These are phyloP conservation scores for Diachasmimorpha longicaudata DNA, from an alignment of 1,140 invertebrate species.

Conservation along the genomic window DNA sequence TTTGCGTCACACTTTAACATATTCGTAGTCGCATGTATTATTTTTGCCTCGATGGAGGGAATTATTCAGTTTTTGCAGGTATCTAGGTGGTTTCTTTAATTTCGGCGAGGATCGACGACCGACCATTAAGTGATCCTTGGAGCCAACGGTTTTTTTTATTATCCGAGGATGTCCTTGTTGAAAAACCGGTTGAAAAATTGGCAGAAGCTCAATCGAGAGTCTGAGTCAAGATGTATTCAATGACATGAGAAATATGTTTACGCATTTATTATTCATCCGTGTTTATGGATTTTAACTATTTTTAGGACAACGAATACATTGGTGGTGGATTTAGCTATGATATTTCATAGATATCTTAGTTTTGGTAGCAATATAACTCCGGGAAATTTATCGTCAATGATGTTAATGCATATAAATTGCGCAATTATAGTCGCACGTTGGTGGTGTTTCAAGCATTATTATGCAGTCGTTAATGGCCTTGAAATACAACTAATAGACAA, in stretches of 20 bases:
- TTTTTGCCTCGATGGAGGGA: neutral
- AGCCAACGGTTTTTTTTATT: neutral
- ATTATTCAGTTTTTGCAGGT: neutral
- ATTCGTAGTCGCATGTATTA: neutral
- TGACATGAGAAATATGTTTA: neutral
- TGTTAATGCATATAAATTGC: constrained; percentile 3
- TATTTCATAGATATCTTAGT: neutral
- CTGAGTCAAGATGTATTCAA: neutral
- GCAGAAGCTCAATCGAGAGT: neutral
- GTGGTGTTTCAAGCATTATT: neutral
- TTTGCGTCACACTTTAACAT: neutral
- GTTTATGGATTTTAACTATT: neutral
- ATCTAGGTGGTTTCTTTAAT: neutral
- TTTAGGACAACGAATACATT: neutral
- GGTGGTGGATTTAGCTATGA: neutral
- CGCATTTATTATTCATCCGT: neutral
- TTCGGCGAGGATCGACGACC: neutral
- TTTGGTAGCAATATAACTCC: neutral
- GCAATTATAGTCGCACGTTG: neutral
- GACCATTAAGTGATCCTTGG: neutral
- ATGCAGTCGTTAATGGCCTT: neutral
- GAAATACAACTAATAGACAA: neutral
- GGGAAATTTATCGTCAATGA: neutral
- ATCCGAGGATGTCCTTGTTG: neutral
- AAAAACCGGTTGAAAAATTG: neutral